Conservation (phyloP, 2,888 invertebrate genomes). For the Eutolmus rufibarbis region DNA sequence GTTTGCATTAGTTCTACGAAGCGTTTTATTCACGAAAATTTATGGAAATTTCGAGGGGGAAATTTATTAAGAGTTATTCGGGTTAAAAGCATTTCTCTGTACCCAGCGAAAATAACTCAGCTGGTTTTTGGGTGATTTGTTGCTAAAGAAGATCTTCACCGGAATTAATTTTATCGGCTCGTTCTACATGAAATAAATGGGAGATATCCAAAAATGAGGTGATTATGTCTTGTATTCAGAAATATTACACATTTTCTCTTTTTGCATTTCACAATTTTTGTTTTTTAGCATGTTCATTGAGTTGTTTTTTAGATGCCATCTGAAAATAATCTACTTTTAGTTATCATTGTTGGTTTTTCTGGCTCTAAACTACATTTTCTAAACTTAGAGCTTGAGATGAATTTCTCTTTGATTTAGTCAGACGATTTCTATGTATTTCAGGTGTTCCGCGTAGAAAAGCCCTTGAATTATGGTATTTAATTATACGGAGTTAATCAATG, state of each 20-base stretch:
- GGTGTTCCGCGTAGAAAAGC: no score
- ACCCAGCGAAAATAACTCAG: background rate
- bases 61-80: background rate
- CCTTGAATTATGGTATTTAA: no score
- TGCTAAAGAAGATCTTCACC: background rate
- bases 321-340: no score
- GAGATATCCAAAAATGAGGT: background rate
- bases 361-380: no score
- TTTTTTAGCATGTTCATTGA: no score
- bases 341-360: no score
- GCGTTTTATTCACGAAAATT: background rate
- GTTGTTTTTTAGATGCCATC: no score
- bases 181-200: background rate
- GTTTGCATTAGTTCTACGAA: background rate
- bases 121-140: background rate
- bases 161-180: background rate
- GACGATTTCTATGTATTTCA: no score
- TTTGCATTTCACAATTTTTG: no score
- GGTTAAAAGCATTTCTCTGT: background rate
- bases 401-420: no score
- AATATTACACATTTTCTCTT: background rate
- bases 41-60: background rate
- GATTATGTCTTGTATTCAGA: background rate
- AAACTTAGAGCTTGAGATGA: no score
- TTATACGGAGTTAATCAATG: no score